Base-by-base conservation (phyloP, 1,140 invertebrate genomes). In the Dreissena polymorpha region DNA sequence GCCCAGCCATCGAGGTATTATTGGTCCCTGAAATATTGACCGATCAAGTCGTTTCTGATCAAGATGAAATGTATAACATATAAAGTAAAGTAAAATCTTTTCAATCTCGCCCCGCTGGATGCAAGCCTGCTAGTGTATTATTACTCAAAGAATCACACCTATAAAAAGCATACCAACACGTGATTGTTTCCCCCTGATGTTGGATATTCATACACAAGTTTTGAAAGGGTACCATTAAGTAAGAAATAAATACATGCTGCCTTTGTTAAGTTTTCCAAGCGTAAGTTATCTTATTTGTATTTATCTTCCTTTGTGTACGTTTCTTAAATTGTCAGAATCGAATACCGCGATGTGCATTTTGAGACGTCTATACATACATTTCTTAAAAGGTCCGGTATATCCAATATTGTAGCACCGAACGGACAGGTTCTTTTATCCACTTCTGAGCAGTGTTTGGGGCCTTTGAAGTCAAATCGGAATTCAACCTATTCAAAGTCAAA, bases 1-100 rank as follows among this genome's bases (percentile, higher is more conserved):
- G 0, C 81, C 85, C 5, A 68, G 74, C 85, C 85, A 86, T 3
- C 13, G 49, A 13, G 84, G 50, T 29, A 6, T 53, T 12, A 84
- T 70, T 65, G 70, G 68, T 10, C 23, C 51, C 79, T 83, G 29
- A 50, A 80, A 65, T 18, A 65, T 57, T 69, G 29, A 18, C 16
- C 5, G 21, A 23, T 21, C 1, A 2, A 69, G 16, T 23, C 7
- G 21, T 69, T 23, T 18, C 29, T 23, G 21, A 69, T 21, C 29
- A 23, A 7, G 3, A 23, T 18, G 7, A 16, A 69, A 69, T 21
- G 16, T 16, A 69, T 18, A 21, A n/a, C 7, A 69, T 29, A 8
- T 29, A 67, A 67, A 69, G 29, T 18, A 18, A 3, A 25, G 27
- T 39, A 5, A 39, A 5, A 39, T 39, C 39, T 39, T 39, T 39